phyloP scores from a whole-genome alignment of 2,113 vertebrate species.

The Polypterus senegalus region DNA sequence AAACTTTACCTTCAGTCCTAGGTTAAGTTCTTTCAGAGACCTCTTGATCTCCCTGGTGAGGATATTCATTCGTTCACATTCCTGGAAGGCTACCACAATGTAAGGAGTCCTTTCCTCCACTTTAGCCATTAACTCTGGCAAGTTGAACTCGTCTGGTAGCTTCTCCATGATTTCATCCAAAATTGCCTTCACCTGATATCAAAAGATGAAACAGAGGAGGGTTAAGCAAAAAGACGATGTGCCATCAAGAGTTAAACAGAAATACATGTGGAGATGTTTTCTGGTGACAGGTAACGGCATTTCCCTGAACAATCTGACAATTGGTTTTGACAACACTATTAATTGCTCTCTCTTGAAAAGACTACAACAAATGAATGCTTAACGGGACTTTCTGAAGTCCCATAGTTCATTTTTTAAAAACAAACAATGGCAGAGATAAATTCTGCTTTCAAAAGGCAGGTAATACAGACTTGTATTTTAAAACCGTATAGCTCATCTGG shows the following conservation, averaged over 20 bases:
- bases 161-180: constrained; percentile 81
- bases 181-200: constrained; percentile 57
- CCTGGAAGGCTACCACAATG: constrained; percentile 76
- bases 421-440: neutral
- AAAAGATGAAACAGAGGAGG: neutral
- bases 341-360: neutral
- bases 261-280: constrained; percentile 1
- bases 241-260: neutral
- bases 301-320: neutral
- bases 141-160: constrained; percentile 74
- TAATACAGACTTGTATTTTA: neutral
- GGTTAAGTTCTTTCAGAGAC: constrained; percentile 64
- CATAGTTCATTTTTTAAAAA: neutral
- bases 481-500: neutral
- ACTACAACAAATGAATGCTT: constrained; percentile 1
- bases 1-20: constrained; percentile 73
- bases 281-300: neutral
- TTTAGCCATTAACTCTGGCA: constrained; percentile 63
- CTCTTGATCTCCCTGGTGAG: constrained; percentile 67
- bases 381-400: neutral
- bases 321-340: constrained; percentile 1
- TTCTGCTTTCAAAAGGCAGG: neutral
- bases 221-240: neutral
- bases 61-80: constrained; percentile 83
- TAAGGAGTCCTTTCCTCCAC: constrained; percentile 78